Base-by-base conservation (phyloP, 2,113 vertebrate species). In the Garra rufa region DNA sequence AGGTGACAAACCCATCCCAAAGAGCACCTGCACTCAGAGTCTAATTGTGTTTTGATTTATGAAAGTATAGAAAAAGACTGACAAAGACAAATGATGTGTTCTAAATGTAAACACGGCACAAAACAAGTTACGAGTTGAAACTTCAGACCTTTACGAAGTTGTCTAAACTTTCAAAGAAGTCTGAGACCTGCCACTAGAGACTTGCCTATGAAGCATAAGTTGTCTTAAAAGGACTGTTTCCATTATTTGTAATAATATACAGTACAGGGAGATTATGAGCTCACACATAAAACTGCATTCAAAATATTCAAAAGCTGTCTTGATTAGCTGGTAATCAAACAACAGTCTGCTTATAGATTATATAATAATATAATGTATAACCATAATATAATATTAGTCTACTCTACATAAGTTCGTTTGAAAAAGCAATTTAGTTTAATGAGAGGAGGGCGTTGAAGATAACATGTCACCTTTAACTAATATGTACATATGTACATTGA, bases 41-140 rank as follows among this genome's bases (percentile, higher is more conserved):
- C 74, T 19, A 21, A 55, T 76, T n/a, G 10, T 21, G 9, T 55
- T 55, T 34, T 55, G 74, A 76, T 55, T 50, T 21, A 52, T 76
- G 26, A 28, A 52, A 21, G 73, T 17, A 76, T n/a, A 55, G 9
- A 38, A 34, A 21, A 76, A 28, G 19, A 55, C 28, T 38, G 74
- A 76, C 48, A 13, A 38, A 55, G 19, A 76, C 28, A 76, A 76
- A 76, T 4, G 26, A 76, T 55, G 74, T 55, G 48, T n/a, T 50
- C 9, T 5, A 5, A 75, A 75, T 0, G 6, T 50, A 28, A 75
- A 6, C 46, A 52, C 2, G 4, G 8, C 14, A 7, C n/a, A 26
- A 5, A 46, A 44, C 11, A 73, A 46, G 21, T 24, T 13, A 75
- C 44, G 28, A 26, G 26, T 19, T 52, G 50, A 46, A 48, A 28